A percentile compares a stretch with the other conserved stretches of the same genome.
Evolutionary conservation across 1,140 invertebrate species (phyloP).

Genomic region (Sitophilus oryzae): DNA sequence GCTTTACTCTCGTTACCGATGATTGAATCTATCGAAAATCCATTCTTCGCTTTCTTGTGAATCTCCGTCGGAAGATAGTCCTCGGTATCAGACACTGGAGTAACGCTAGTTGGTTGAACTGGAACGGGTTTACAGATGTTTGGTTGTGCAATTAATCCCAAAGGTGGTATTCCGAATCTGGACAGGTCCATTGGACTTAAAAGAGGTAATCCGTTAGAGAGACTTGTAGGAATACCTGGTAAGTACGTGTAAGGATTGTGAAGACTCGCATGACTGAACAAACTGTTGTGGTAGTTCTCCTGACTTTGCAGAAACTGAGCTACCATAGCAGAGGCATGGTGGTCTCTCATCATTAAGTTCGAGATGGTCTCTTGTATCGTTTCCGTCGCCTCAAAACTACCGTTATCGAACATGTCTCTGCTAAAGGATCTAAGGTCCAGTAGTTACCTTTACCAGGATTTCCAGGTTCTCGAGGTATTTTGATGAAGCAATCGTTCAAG

Average conservation of each 20-base stretch:
- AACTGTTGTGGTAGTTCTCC: conserved; percentile 43
- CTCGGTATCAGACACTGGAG: conserved; percentile 35
- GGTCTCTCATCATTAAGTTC: conserved; percentile 50
- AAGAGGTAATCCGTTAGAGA: conserved; percentile 33
- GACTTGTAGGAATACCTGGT: conserved; percentile 31
- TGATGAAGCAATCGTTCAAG: conserved; percentile 98
- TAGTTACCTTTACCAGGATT: conserved; percentile 99
- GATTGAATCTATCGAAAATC: conserved; percentile 42
- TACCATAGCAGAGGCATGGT: conserved; percentile 40
- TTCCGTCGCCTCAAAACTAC: conserved; percentile 87
- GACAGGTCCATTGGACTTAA: conserved; percentile 42
- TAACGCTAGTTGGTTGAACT: conserved; percentile 44
- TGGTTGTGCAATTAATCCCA: conserved; percentile 40
- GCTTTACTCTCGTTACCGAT: conserved; percentile 35
- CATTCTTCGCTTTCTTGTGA: conserved; percentile 38
- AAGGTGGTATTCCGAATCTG: conserved; percentile 35
- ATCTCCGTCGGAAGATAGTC: conserved; percentile 35
- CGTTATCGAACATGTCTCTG: conserved; percentile 99
- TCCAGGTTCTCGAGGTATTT: conserved; percentile 94
- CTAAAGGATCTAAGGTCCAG: conserved; percentile 95
- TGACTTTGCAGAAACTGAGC: conserved; percentile 38
- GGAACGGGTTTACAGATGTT: conserved; percentile 51
- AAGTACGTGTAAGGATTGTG: conserved; percentile 42
- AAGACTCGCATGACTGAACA: conserved; percentile 43
- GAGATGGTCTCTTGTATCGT: conserved; percentile 91